Evolutionary conservation across 1,140 invertebrate species (phyloP).

Genomic region (Ceratosolen fusciceps): DNA sequence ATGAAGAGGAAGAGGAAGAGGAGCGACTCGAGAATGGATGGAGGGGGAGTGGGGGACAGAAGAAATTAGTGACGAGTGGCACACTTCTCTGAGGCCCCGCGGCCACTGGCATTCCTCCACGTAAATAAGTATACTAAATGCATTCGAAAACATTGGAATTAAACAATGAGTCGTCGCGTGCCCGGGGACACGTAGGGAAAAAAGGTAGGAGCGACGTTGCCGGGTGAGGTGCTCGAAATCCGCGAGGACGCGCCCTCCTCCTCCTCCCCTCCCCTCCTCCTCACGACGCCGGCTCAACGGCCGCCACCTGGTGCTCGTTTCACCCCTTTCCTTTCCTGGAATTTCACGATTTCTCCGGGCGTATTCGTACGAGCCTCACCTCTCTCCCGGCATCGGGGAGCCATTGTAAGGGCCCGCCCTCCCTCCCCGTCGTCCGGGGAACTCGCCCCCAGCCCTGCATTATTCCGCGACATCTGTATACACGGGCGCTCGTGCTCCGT

Average conservation of each 20-base stretch:
- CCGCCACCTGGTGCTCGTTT: no score
- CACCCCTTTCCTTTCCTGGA: not conserved
- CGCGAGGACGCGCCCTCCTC: not conserved
- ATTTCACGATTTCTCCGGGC: constrained; percentile 16
- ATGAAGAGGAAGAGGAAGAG: no score
- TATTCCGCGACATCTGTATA: constrained; percentile 11
- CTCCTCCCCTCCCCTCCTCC: not conserved
- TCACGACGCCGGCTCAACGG: no score
- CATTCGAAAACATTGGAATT: not conserved
- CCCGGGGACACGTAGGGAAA: not conserved
- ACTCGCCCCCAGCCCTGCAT: no score
- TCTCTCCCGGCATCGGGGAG: not conserved
- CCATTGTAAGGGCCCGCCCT: not conserved
- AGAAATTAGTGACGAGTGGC: no score
- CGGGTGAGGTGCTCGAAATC: not conserved
- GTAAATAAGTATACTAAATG: no score
- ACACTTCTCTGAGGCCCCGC: no score
- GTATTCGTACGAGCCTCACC: not conserved
- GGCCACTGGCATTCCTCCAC: no score
- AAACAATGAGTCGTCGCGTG: not conserved
- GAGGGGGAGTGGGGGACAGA: no score
- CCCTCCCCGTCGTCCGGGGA: no score
- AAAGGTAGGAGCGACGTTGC: not conserved
- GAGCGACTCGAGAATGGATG: no score
- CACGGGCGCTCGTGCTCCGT: not conserved